phyloP scores from a whole-genome alignment of 2,888 invertebrate species.

The Lomographa bimaculata region DNA sequence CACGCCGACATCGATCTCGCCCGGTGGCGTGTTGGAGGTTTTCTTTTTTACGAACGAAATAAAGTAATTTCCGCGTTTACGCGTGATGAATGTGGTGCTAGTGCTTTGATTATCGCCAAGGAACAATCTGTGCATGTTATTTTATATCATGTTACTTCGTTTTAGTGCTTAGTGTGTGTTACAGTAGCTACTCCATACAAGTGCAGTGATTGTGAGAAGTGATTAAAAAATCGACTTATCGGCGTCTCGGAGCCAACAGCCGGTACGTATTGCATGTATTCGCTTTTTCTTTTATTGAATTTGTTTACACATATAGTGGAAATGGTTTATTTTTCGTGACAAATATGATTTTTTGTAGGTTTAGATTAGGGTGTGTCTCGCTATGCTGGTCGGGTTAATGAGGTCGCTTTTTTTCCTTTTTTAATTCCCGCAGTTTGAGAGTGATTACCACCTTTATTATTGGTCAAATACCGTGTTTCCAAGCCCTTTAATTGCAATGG shows the following conservation, averaged over 20 bases:
- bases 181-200: constrained; percentile 54
- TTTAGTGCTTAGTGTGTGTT: constrained; percentile 78
- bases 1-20: constrained; percentile 75
- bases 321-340: constrained; percentile 37
- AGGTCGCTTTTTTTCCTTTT: constrained; percentile 65
- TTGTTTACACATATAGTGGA: constrained; percentile 50
- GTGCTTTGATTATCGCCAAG: constrained; percentile 65
- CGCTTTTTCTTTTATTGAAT: constrained; percentile 47
- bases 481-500: no score
- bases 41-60: constrained; percentile 69
- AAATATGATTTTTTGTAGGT: constrained; percentile 40
- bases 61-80: constrained; percentile 62
- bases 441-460: no score
- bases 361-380: constrained; percentile 72
- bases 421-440: no score
- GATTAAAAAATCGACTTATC: constrained; percentile 55
- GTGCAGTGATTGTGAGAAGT: constrained; percentile 67
- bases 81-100: constrained; percentile 77
- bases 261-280: constrained; percentile 65
- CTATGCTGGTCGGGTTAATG: constrained; percentile 41
- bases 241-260: constrained; percentile 59
- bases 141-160: constrained; percentile 68
- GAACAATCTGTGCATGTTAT: constrained; percentile 68
- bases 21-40: constrained; percentile 64
- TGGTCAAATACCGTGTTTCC: no score